Conservation (phyloP, 92 coral and sea anemone species). For the Actinernus sp. region DNA sequence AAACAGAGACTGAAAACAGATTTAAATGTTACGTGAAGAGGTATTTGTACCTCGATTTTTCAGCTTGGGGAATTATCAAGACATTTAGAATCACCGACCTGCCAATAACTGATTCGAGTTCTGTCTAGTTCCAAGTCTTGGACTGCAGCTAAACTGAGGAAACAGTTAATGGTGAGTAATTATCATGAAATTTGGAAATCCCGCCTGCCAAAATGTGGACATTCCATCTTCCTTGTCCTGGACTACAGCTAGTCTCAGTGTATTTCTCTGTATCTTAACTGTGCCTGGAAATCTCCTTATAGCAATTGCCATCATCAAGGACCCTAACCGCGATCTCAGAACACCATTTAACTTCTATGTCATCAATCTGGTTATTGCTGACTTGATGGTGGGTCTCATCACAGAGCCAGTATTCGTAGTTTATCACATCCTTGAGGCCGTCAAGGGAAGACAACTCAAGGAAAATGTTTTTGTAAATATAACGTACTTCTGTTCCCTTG, state of each 20-base stretch:
- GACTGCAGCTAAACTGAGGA: too few species aligned
- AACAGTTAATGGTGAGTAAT: too few species aligned
- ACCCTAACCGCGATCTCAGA: slow-evolving; percentile 64
- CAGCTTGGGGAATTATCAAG: too few species aligned
- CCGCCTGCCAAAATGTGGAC: slow-evolving; percentile 8
- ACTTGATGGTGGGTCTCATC: slow-evolving; percentile 59
- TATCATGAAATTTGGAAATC: slow-evolving; percentile 6
- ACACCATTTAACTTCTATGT: slow-evolving; percentile 75
- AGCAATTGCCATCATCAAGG: slow-evolving; percentile 55
- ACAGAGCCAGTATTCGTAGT: slow-evolving; percentile 69
- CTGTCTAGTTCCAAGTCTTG: too few species aligned
- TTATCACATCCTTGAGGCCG: slow-evolving; percentile 63
- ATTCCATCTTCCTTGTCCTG: slow-evolving; percentile 53
- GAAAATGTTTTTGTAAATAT: slow-evolving; percentile 22
- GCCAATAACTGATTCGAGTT: too few species aligned
- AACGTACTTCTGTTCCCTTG: slow-evolving; percentile 47
- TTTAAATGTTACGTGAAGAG: too few species aligned
- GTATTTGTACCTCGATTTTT: too few species aligned
- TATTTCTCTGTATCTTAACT: slow-evolving; percentile 46
- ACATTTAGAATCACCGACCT: too few species aligned
- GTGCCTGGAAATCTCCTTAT: slow-evolving; percentile 71
- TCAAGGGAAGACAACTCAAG: slow-evolving; percentile 10
- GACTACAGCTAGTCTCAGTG: slow-evolving; percentile 42
- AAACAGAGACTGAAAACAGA: too few species aligned
- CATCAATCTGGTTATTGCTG: slow-evolving; percentile 63